Base-by-base conservation (phyloP, 2,888 invertebrate genomes). In the Lasioglossum marginatum region DNA sequence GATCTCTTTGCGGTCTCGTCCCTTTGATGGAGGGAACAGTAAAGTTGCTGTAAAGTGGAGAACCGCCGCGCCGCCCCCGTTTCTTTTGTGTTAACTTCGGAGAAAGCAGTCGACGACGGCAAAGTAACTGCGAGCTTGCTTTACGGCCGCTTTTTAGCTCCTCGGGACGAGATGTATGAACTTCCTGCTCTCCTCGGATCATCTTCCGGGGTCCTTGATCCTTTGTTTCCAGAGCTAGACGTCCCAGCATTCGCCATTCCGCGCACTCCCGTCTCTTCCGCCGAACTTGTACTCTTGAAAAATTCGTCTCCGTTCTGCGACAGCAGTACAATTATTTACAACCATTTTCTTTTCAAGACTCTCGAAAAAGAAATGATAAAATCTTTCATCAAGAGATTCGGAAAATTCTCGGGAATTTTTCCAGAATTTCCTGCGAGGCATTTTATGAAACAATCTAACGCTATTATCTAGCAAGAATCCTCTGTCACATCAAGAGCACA, bases 31-130 rank as follows among this genome's bases (percentile, higher is more conserved):
- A 19, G 66, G 10, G 63, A 19, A 63, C 43, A 63, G 63, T 43
- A 77, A 66, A 66, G 63, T 66, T 66, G 76, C 60, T 60, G 57
- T 34, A 60, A 60, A 66, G 76, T 12, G 76, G 27, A 31, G 76
- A 66, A 77, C 68, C 68, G 23, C 68, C 8, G 40, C 23, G 23
- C 68, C 14, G 43, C 16, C 23, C 66, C 40, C 63, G 66, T 77
- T 75, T 75, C 75, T 75, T 75, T 40, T 57, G 75, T 57, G 57
- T 37, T 40, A 76, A 76, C 75, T 77, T 77, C 23, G 66, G 10
- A 2, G 31, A 63, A 76, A 52, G 40, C 43, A 14, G 63, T n/a
- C 34, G 34, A 52, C 48, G 45, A 66, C 68, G 68, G 23, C 68
- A 10, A 68, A 68, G 68, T 68, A 68, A 68, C 68, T 37, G 52